Base-by-base conservation (phyloP, 1,140 invertebrate species). In the Dendrolimus kikuchii region DNA sequence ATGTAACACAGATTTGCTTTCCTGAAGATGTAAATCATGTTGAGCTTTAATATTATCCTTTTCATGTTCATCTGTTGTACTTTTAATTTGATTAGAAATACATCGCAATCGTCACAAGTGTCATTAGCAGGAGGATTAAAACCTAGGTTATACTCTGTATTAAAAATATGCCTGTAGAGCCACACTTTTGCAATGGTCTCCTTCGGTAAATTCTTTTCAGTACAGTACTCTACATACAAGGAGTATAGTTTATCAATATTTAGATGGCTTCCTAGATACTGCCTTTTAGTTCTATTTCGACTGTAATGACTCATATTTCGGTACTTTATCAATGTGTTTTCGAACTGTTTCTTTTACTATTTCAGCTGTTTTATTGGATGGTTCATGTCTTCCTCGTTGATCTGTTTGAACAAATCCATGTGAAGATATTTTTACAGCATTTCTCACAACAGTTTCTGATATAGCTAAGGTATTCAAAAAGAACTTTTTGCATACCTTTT, bases 391-490 rank as follows among this genome's bases (percentile, higher is more conserved):
- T 51, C 51, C 50, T 58, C 50, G 44, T 52, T 41, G 52, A 46
- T 57, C 51, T 44, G 40, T 47, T 53, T 58, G 49, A 48, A 49
- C 46, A 53, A 58, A 51, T 39, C 56, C 51, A 46, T 58, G 40
- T 39, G n/a, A 53, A 53, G 51, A 53, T 51, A 49, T 58, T 58
- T 58, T 58, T 49, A 58, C 40, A 39, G 50, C 40, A 9, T 58
- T 58, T 49, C 50, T 43, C n/a, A 58, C 56, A n/a, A 58, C 46
- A 43, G 56, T 58, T 49, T 58, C 56, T 23, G 56, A 58, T 43
- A 58, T 58, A 38, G 49, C 51, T 42, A 58, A 42, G 6, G 56
- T 58, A 43, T 51, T 51, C 36, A 58, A 53, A 57, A 51, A 57
- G 23, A 49, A 39, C 37, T 53, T 53, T 46, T 53, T 53, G 51